These are phyloP conservation scores for Formica exsecta DNA, from an alignment of 1,140 invertebrate species.

Conservation along the genomic window DNA sequence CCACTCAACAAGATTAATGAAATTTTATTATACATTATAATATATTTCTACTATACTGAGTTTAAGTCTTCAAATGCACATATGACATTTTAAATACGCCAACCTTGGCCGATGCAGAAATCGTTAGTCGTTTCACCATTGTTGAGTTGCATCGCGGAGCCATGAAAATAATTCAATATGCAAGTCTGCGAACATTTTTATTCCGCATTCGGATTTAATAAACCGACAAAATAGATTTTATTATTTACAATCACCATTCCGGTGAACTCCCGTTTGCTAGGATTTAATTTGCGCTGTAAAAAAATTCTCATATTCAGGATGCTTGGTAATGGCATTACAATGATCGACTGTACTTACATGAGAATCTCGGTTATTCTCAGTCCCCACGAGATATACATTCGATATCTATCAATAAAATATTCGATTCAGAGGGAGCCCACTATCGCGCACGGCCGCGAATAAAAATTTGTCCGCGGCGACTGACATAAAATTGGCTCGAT, in stretches of 20 bases:
- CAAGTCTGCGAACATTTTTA: slow-evolving; percentile 77
- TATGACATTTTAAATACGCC: slow-evolving; percentile 61
- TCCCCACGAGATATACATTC: slow-evolving; percentile 5
- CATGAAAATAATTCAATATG: slow-evolving; percentile 79
- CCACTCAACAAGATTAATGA: background rate
- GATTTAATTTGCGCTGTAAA: slow-evolving; percentile 45
- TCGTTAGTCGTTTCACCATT: slow-evolving; percentile 60
- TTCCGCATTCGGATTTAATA: slow-evolving; percentile 78
- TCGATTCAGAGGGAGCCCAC: slow-evolving; percentile 29
- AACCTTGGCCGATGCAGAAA: slow-evolving; percentile 70
- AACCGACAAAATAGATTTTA: slow-evolving; percentile 80
- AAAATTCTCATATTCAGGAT: slow-evolving; percentile 66
- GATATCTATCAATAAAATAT: slow-evolving; percentile 67
- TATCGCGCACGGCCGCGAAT: slow-evolving; percentile 31
- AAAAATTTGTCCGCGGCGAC: slow-evolving; percentile 56
- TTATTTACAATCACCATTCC: slow-evolving; percentile 79
- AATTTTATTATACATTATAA: background rate
- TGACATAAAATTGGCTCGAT: slow-evolving; percentile 61
- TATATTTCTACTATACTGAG: background rate
- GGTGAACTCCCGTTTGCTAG: slow-evolving; percentile 62
- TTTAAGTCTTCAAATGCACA: slow-evolving; percentile 38
- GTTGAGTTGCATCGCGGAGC: slow-evolving; percentile 33
- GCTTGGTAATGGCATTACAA: slow-evolving; percentile 60
- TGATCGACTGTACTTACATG: slow-evolving; percentile 53
- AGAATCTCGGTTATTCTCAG: slow-evolving; percentile 50